Base-by-base conservation (phyloP, 2,888 invertebrate species). In the Malthinus seriepunctatus region DNA sequence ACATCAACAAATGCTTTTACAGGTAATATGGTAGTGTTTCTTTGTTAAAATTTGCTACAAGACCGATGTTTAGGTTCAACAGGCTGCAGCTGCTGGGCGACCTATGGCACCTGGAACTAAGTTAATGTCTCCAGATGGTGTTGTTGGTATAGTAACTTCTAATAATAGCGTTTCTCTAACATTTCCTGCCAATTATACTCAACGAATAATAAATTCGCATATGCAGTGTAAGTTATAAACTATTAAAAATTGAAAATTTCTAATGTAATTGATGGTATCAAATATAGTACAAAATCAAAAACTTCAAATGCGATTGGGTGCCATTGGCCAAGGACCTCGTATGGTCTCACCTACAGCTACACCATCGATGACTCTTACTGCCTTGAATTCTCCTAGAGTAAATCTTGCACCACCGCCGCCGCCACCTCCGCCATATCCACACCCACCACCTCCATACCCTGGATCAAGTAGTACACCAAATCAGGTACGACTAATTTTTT, bases 371-470 rank as follows among this genome's bases (percentile, higher is more conserved):
- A 54, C 57, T 54, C 32, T 54, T 50, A 63, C 64, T 49, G 63
- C 73, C 59, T 59, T 70, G 49, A 56, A 62, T 32, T 51, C 63
- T n/a, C 50, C 64, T 2, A 60, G 65, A 35, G 62, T 65, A 34
- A 63, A 62, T 33, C 52, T 64, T 46, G 60, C 60, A 8, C 79
- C 7, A 76, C 79, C 9, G 23, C 80, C 80, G 1, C 81, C 82
- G 0, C 84, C 87, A 8, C 87, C 88, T 31, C 89, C 86, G n/a
- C 85, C 85, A 1, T 87, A 86, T 72, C 88, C 87, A 5, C 56
- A 56, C 7, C 58, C 48, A 15, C 48, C 48, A 7, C 48, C 56
- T 9, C 48, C 48, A 7, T 48, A 48, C 32, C 48, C 48, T 33
- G 48, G 48, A 32, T 51, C 51, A 11, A 48, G 39, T 9, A 56